These are phyloP conservation scores for Orchestia grillus DNA, from an alignment of 1,140 invertebrate species.

Conservation along the genomic window DNA sequence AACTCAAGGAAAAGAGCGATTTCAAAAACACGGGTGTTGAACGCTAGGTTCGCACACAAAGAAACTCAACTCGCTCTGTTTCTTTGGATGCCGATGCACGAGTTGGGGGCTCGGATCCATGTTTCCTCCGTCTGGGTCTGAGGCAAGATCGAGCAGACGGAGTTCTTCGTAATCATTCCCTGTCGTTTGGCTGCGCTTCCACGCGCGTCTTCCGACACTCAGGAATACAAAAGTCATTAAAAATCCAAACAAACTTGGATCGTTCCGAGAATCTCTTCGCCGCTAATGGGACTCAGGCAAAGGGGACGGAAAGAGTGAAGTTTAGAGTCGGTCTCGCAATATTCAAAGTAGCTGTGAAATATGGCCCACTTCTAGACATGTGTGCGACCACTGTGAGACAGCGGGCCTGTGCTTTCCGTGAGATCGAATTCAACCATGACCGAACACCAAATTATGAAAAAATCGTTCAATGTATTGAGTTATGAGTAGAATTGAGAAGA, in stretches of 20 bases:
- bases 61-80: neutral
- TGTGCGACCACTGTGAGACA: slow-evolving; percentile 43
- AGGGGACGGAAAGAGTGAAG: slow-evolving; percentile 48
- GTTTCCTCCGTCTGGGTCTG: neutral
- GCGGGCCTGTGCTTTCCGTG: neutral
- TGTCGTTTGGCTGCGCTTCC: slow-evolving; percentile 34
- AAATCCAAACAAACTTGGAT: slow-evolving; percentile 56
- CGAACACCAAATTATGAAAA: neutral
- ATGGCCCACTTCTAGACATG: slow-evolving; percentile 3
- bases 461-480: neutral
- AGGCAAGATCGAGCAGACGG: neutral
- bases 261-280: slow-evolving; percentile 53
- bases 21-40: neutral
- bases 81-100: neutral
- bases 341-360: slow-evolving; percentile 43
- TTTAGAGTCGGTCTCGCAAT: slow-evolving; percentile 52
- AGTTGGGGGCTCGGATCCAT: neutral
- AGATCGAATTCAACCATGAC: neutral
- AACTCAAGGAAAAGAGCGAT: neutral
- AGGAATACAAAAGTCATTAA: slow-evolving; percentile 57
- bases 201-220: slow-evolving; percentile 26
- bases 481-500: neutral
- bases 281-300: slow-evolving; percentile 47
- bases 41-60: neutral
- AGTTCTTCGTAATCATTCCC: slow-evolving; percentile 19